phyloP scores from a whole-genome alignment of 2,888 invertebrate genomes.

The Drosophila setosimentum region DNA sequence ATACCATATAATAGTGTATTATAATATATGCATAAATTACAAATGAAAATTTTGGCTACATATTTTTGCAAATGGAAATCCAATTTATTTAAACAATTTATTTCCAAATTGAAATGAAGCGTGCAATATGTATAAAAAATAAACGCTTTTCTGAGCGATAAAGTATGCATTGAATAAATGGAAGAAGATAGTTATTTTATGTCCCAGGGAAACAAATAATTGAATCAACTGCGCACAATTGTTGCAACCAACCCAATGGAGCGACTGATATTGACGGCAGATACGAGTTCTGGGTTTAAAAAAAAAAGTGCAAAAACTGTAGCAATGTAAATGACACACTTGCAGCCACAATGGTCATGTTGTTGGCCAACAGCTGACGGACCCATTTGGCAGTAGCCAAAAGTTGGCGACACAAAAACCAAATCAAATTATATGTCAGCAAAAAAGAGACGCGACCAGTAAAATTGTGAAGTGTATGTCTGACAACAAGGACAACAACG shows the following conservation, averaged over 20 bases:
- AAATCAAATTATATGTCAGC: slow-evolving; percentile 49
- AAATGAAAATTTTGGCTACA: not conserved
- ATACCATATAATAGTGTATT: not conserved
- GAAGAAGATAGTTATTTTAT: slow-evolving; percentile 18
- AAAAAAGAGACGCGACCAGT: slow-evolving; percentile 11
- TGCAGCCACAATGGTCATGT: slow-evolving; percentile 48
- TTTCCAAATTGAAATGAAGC: not conserved
- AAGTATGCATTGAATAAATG: not conserved
- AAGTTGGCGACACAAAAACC: slow-evolving; percentile 42
- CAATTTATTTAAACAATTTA: slow-evolving; percentile 9
- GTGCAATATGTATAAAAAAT: not conserved
- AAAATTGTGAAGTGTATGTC: slow-evolving; percentile 6
- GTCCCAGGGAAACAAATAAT: slow-evolving; percentile 32
- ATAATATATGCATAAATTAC: not conserved
- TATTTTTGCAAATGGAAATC: not conserved
- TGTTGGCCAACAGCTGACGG: slow-evolving; percentile 47
- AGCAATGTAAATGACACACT: slow-evolving; percentile 49
- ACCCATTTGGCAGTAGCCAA: slow-evolving; percentile 23
- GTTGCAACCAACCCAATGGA: slow-evolving; percentile 37
- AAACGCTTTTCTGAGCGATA: not conserved
- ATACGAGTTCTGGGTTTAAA: not conserved
- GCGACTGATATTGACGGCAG: slow-evolving; percentile 17
- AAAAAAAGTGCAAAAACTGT: slow-evolving; percentile 32
- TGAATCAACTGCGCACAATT: slow-evolving; percentile 46
- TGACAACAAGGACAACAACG: slow-evolving; percentile 18